Conservation (phyloP, 2,888 invertebrate species). For the Psococerastis gibbosa region DNA sequence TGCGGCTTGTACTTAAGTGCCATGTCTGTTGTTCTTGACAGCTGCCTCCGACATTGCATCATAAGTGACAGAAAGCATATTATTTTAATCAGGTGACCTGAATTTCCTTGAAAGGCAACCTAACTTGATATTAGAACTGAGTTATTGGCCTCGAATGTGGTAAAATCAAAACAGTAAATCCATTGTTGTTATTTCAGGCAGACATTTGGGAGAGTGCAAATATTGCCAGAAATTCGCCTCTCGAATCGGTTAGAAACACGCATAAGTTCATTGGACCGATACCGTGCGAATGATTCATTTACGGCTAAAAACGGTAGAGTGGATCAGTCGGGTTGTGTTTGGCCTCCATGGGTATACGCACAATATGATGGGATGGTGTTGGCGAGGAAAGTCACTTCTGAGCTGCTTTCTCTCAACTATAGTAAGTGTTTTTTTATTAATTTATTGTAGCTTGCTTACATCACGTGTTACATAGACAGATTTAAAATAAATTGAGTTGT, state of each 20-base stretch:
- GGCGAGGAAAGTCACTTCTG: constrained; percentile 25
- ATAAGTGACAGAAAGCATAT: no score
- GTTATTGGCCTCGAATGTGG: no score
- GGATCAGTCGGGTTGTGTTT: constrained; percentile 28
- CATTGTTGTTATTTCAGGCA: constrained; percentile 12
- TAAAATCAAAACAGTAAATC: no score
- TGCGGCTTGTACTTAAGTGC: no score
- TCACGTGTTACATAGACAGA: constrained; percentile 1
- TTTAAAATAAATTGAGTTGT: no score
- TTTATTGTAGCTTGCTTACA: no score
- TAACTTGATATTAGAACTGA: no score
- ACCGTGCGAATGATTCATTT: constrained; percentile 16
- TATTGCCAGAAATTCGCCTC: constrained; percentile 45
- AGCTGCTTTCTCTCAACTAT: constrained; percentile 22
- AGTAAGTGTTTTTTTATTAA: constrained; percentile 18
- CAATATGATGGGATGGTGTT: constrained; percentile 35
- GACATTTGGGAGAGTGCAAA: constrained; percentile 29
- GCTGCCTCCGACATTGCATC: no score
- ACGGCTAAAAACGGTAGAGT: not conserved
- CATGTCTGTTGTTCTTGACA: no score
- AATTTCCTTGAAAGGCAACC: no score
- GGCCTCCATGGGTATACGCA: constrained; percentile 47
- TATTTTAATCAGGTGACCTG: no score
- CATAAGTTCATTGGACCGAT: constrained; percentile 21
- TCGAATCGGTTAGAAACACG: constrained; percentile 32